Percentiles rank a stretch among this genome's conserved stretches.
Evolutionary conservation across 64 coral and sea anemone species (phyloP).

Genomic region (Trachythela sp.): DNA sequence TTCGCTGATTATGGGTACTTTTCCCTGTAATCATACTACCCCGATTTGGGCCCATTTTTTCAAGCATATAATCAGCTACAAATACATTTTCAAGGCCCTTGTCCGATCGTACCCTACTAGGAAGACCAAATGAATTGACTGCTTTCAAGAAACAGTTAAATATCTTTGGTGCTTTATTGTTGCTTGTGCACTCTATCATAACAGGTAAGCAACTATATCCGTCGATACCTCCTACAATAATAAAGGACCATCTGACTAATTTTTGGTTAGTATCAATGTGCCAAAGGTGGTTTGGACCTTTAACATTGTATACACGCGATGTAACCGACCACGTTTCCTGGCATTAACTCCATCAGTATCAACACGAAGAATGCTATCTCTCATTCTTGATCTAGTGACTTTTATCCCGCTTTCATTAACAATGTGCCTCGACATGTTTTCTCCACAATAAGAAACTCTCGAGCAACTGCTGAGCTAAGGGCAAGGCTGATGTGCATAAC

Average conservation of each 20-base stretch:
- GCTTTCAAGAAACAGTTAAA: not conserved
- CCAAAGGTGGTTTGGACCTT: not conserved
- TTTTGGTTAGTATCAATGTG: conserved; percentile 4
- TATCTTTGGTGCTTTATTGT: not conserved
- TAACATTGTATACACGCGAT: not conserved
- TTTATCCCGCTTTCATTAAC: not conserved
- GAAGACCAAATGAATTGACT: not conserved
- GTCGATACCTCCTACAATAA: not conserved
- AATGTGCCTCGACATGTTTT: not conserved
- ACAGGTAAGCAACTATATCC: not conserved
- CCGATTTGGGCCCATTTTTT: not conserved
- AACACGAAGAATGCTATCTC: conserved; percentile 4
- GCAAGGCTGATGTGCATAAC: too few relatives aligned
- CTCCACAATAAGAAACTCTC: not conserved
- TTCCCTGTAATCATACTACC: not conserved
- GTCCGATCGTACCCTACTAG: not conserved
- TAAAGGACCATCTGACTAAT: not conserved
- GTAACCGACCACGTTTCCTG: not conserved
- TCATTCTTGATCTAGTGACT: not conserved
- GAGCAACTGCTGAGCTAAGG: too few relatives aligned
- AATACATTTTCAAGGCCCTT: conserved; percentile 3
- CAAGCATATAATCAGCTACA: not conserved
- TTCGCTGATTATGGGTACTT: not conserved
- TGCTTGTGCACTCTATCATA: not conserved
- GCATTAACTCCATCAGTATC: not conserved